Conservation (phyloP, 2,113 vertebrate genomes). For the Rafetus swinhoei region DNA sequence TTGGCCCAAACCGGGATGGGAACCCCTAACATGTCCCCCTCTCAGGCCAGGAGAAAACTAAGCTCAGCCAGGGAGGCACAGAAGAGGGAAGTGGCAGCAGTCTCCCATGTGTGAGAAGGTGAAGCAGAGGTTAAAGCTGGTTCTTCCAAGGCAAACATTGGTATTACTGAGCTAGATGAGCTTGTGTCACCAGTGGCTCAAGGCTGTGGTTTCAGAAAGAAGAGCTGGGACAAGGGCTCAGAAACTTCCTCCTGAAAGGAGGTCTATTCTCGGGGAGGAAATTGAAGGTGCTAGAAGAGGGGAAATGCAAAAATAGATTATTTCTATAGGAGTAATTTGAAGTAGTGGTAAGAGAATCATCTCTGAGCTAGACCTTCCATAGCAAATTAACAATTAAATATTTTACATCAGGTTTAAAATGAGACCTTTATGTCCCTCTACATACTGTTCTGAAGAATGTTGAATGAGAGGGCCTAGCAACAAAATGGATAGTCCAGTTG, state of each 20-base stretch:
- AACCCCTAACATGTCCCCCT: neutral
- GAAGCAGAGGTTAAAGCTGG: neutral
- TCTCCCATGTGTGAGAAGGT: neutral
- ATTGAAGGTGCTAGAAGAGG: neutral
- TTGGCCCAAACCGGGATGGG: neutral
- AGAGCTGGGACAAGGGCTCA: rapidly evolving
- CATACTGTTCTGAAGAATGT: neutral
- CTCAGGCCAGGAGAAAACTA: neutral
- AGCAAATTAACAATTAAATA: neutral
- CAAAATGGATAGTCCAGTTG: rapidly evolving
- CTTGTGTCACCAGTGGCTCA: neutral
- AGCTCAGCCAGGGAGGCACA: neutral
- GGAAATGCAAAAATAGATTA: neutral
- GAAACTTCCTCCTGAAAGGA: neutral
- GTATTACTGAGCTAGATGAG: neutral
- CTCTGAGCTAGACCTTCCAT: neutral
- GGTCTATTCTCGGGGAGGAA: neutral
- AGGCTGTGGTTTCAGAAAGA: neutral
- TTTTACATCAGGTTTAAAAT: neutral
- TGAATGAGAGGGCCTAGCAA: neutral
- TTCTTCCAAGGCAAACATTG: neutral
- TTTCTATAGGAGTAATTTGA: neutral
- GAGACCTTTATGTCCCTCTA: neutral
- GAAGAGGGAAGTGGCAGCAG: neutral
- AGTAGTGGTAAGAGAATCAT: neutral